Evolutionary conservation across 2,888 invertebrate genomes (phyloP).

Genomic region (Yponomeuta sedellus): DNA sequence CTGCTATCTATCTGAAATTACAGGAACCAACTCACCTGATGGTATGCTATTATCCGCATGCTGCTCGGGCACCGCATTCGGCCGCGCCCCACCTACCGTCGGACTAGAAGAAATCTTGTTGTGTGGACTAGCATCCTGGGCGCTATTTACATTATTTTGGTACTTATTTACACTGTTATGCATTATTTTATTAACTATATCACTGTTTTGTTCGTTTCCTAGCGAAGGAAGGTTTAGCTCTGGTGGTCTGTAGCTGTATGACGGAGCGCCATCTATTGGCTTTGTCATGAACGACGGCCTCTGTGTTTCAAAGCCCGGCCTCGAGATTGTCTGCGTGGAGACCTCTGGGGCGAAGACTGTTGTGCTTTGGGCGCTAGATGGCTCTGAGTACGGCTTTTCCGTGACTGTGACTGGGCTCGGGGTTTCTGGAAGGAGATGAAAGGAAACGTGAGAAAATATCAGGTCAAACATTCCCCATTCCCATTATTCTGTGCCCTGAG

Average conservation of each 20-base stretch:
- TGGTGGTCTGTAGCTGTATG: constrained; percentile 65
- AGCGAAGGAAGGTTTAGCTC: constrained; percentile 65
- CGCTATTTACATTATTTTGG: constrained; percentile 69
- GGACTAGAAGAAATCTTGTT: constrained; percentile 77
- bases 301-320: constrained; percentile 60
- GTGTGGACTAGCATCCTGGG: constrained; percentile 71
- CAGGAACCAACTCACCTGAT: constrained; percentile 45
- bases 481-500: too few species aligned
- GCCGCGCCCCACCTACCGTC: constrained; percentile 67
- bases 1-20: not conserved
- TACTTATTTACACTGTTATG: constrained; percentile 76
- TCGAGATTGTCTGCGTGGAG: constrained; percentile 49
- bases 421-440: constrained; percentile 47
- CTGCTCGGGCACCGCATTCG: constrained; percentile 69
- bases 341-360: constrained; percentile 41
- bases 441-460: constrained; percentile 12
- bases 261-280: constrained; percentile 71
- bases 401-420: constrained; percentile 48
- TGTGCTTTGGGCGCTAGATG: constrained; percentile 53
- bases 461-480: too few species aligned
- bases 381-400: constrained; percentile 53
- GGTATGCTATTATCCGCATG: constrained; percentile 67
- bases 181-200: constrained; percentile 74
- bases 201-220: constrained; percentile 73
- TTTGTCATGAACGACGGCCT: constrained; percentile 72